Evolutionary conservation across 2,888 invertebrate genomes (phyloP), one percentile per base, ranked within the genome.

Genomic region (Acanthopleura granulata): DNA sequence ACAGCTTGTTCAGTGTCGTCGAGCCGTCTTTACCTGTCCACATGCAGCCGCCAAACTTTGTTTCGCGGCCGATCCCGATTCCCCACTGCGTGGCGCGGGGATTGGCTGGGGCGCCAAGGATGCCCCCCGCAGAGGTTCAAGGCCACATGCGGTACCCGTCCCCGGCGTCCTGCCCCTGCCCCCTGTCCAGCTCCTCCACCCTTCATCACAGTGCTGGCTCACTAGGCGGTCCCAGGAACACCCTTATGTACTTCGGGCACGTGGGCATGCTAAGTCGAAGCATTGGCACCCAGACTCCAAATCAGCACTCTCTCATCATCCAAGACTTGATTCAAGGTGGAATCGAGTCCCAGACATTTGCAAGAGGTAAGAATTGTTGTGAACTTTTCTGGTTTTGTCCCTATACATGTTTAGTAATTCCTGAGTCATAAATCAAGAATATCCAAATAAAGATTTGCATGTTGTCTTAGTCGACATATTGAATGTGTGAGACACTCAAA

Each of bases 41-140:
- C 66, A 66, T 66, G 66, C 66, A 66, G 66, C 66, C 66, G 22
- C 66, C 66, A 27, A 66, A 66, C 66, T 66, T 66, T 66, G 66
- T 66, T 25, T 66, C 66, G 16, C 66, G 66, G 29, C 66, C 66
- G 16, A 66, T 66, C 29, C 66, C 66, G 6, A 66, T 66, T 27
- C 66, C 66, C 25, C 66, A 66, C 29, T 66, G 66, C 25, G 29
- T 66, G 25, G 29, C 29, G 25, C 22, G 66, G 22, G 29, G 66
- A 22, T 16, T 66, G 29, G 66, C 27, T 16, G 29, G 66, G 15
- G 27, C 22, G 14, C 22, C 22, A 9, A 18, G 29, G 16, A 18
- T 57, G 22, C 29, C 16, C 1, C 66, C 25, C 6, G 66, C 12
- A 1, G 66, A 66, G 66, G 66, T 66, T 27, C 66, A 66, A 27